phyloP scores from a whole-genome alignment of 2,113 vertebrate genomes.

The Malurus alboscapulatus region DNA sequence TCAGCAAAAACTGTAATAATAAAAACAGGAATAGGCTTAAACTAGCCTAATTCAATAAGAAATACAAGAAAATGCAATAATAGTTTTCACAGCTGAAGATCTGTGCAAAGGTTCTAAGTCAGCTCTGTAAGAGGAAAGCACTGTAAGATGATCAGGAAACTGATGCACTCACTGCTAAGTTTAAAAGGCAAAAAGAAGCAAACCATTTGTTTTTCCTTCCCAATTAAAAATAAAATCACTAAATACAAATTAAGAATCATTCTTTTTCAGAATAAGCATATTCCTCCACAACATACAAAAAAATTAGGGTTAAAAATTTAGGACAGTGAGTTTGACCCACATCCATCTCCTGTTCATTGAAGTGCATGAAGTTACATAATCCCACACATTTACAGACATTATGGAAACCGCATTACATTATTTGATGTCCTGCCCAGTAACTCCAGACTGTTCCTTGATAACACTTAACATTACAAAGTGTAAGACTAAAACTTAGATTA shows the following conservation, averaged over 20 bases:
- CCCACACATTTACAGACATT: background rate
- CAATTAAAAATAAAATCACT: background rate
- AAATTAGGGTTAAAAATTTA: background rate
- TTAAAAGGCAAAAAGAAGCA: background rate
- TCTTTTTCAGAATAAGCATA: background rate
- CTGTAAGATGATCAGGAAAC: background rate
- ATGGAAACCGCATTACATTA: background rate
- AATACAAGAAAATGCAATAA: background rate
- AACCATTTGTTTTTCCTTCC: background rate
- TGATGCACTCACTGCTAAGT: background rate
- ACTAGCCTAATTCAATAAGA: background rate
- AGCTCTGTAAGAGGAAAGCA: background rate
- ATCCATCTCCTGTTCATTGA: background rate
- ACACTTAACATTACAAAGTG: background rate
- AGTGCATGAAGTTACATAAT: background rate
- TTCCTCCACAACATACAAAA: background rate
- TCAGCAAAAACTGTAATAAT: background rate
- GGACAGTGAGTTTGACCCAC: background rate
- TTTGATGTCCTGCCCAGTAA: background rate
- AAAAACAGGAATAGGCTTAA: background rate
- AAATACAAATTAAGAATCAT: background rate
- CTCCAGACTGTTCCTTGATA: background rate
- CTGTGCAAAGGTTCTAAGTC: background rate
- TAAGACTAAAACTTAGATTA: too few species aligned
- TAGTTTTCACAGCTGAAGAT: conserved; percentile 13